phyloP scores from a whole-genome alignment of 2,113 vertebrate genomes.

The Eonycteris spelaea region DNA sequence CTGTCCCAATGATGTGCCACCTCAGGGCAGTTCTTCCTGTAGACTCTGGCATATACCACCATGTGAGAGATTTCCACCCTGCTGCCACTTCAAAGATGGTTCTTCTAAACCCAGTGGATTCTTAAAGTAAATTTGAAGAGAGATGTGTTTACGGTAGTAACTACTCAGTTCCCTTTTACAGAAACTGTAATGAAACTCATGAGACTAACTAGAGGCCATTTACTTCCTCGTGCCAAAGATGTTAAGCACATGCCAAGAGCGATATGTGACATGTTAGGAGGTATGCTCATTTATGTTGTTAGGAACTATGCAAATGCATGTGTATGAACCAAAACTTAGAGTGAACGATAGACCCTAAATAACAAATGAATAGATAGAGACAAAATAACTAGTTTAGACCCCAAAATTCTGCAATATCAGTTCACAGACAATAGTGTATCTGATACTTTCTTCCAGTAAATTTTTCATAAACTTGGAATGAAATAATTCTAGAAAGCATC shows the following conservation, averaged over 20 bases:
- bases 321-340: neutral
- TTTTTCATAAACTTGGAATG: constrained; percentile 40
- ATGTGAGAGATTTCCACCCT: neutral
- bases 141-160: neutral
- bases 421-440: neutral
- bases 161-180: neutral
- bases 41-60: neutral
- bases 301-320: neutral
- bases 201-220: neutral
- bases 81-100: too few relatives aligned
- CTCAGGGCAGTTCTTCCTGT: neutral
- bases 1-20: neutral
- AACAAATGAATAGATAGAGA: constrained; percentile 16
- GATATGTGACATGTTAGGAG: neutral
- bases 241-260: neutral
- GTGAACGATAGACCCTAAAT: neutral
- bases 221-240: neutral
- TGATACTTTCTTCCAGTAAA: neutral
- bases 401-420: neutral
- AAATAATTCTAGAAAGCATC: neutral
- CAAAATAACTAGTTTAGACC: neutral
- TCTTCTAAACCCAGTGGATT: neutral
- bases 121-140: neutral
- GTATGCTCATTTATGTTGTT: neutral
- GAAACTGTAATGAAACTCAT: neutral